Conservation (phyloP, 2,888 invertebrate genomes). For the Drosophila antonietae region DNA sequence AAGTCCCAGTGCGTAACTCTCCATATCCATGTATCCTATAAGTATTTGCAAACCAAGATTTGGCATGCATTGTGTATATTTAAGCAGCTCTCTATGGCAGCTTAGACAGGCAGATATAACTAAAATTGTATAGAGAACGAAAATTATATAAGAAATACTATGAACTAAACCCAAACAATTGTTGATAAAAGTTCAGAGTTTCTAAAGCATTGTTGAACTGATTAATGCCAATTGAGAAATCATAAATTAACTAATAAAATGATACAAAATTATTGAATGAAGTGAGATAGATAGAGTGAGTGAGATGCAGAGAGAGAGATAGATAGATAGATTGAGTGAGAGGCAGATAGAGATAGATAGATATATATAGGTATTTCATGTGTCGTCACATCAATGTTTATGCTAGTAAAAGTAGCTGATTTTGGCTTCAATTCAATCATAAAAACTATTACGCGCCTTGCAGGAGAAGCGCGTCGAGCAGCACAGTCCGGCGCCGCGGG, state of each 20-base stretch:
- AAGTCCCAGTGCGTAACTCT: neutral
- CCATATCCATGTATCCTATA: neutral
- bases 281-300: no score
- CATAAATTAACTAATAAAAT: no score
- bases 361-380: no score
- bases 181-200: no score
- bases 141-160: no score
- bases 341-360: neutral
- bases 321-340: neutral
- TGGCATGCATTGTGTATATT: no score
- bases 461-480: conserved; percentile 80
- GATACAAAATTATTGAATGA: no score
- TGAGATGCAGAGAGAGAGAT: neutral
- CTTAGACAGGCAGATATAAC: neutral
- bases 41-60: neutral
- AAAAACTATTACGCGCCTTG: conserved; percentile 24
- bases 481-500: conserved; percentile 54
- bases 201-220: no score
- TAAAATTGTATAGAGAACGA: no score
- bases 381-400: neutral
- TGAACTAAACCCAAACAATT: no score
- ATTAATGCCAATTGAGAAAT: no score
- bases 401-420: neutral
- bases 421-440: neutral
- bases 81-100: neutral